These are phyloP conservation scores for Micronisus gabar DNA, from an alignment of 2,113 vertebrate genomes.

Conservation along the genomic window DNA sequence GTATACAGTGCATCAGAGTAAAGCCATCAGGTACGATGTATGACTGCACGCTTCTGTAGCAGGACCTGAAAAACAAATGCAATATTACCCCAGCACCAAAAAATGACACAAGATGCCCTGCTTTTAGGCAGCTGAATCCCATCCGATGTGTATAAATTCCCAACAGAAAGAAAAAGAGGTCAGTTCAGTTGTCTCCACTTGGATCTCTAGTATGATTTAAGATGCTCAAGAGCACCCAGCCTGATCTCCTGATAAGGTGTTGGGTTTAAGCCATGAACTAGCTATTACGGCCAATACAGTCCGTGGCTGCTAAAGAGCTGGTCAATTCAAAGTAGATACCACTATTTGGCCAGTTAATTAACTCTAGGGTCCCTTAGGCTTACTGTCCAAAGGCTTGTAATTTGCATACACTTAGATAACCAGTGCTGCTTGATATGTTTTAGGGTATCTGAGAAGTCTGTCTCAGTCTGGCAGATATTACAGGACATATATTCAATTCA, in stretches of 20 bases:
- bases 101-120: not conserved
- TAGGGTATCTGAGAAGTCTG: not conserved
- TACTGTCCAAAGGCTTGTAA: not conserved
- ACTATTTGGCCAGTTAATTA: not conserved
- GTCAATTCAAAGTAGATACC: not conserved
- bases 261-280: not conserved
- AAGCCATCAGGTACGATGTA: not conserved
- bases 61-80: not conserved
- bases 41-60: not conserved
- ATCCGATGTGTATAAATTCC: not conserved
- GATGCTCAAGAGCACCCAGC: not conserved
- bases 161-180: not conserved
- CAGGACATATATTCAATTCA: not conserved
- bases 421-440: not conserved
- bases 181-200: not conserved
- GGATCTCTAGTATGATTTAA: not conserved
- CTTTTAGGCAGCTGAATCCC: not conserved
- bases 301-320: not conserved
- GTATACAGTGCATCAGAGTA: not conserved
- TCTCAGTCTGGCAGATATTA: not conserved
- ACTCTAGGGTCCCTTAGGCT: not conserved
- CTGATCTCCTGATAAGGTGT: not conserved
- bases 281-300: not conserved
- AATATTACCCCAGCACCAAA: not conserved
- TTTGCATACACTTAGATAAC: not conserved